Evolutionary conservation across 2,888 invertebrate genomes (phyloP), one percentile per base, ranked within the genome.

Genomic region (Palloptera scutellata): DNA sequence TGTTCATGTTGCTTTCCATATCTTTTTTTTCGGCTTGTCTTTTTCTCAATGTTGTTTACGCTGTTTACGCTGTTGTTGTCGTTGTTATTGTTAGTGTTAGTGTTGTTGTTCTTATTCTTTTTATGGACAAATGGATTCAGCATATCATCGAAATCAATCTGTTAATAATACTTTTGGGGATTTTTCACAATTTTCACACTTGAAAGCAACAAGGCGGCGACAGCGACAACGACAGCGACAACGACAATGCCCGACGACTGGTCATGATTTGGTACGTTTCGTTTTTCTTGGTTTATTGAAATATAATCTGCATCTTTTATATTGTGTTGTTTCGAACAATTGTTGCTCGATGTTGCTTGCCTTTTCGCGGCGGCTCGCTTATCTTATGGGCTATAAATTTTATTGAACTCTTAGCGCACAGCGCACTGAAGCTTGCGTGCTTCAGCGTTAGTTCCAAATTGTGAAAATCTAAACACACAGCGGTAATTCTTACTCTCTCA

Each of bases 131-230:
- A 70, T 71, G 66, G 60, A 43, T 70, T 73, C 61, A 71, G 70
- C 69, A 71, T 73, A 69, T 70, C 73, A 61, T 60, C 58, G 73
- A 76, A 75, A 79, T 79, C 79, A 80, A 79, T 79, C 80, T 78
- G 77, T 79, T 80, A 80, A 79, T 78, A 79, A 75, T 74, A 74
- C 74, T 77, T 77, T 73, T 73, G 75, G 74, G 64, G 66, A 69
- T 60, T 70, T 70, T 57, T 64, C 58, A 40, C 51, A 68, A 68
- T 68, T 63, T 66, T 70, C 66, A 66, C 68, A 67, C 68, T 70
- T 66, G 45, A 55, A 45, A 54, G 55, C 54, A 63, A 63, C 20
- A 41, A 15, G 19, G 41, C n/a, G n/a, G 41, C 42, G 30, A 52
- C 52, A 59, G 8, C 15, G 51, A 8, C 52, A 42, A 52, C 30